Evolutionary conservation across 1,140 invertebrate species (phyloP).

Genomic region (Brachionus manjavacas): DNA sequence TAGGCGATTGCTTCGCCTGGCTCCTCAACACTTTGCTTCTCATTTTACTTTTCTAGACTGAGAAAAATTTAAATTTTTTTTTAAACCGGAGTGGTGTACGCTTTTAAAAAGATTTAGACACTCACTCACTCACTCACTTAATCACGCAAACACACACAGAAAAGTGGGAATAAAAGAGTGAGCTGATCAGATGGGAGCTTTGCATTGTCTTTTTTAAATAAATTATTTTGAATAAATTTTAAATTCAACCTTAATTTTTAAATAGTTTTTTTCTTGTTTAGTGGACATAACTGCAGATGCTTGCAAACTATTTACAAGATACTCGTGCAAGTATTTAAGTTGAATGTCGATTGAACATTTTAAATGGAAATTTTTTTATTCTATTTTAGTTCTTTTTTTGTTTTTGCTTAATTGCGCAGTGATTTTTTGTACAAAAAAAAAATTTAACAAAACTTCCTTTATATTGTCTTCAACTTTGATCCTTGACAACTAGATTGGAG

Average conservation of each 20-base stretch:
- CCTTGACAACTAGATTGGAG: background rate
- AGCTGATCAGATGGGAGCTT: background rate
- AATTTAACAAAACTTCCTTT: background rate
- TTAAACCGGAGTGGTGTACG: background rate
- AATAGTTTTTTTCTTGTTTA: background rate
- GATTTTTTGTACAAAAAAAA: background rate
- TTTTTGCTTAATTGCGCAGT: background rate
- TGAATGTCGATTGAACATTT: background rate
- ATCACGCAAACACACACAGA: background rate
- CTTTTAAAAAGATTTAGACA: background rate
- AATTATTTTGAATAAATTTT: background rate
- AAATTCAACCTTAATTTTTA: slow-evolving; percentile 1
- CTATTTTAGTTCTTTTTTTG: background rate
- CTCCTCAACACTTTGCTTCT: background rate
- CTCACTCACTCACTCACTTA: background rate
- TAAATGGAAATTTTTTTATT: background rate
- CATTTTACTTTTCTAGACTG: slow-evolving; percentile 2
- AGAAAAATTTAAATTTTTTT: background rate
- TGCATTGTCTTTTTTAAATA: background rate
- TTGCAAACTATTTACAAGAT: slow-evolving; percentile 1
- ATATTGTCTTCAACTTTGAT: background rate
- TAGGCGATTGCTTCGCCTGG: background rate
- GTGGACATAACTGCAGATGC: slow-evolving; percentile 20
- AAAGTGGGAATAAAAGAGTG: background rate
- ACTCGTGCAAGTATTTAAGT: slow-evolving; percentile 29